phyloP scores from a whole-genome alignment of 1,140 invertebrate genomes.

The Drosophila ogumai region DNA sequence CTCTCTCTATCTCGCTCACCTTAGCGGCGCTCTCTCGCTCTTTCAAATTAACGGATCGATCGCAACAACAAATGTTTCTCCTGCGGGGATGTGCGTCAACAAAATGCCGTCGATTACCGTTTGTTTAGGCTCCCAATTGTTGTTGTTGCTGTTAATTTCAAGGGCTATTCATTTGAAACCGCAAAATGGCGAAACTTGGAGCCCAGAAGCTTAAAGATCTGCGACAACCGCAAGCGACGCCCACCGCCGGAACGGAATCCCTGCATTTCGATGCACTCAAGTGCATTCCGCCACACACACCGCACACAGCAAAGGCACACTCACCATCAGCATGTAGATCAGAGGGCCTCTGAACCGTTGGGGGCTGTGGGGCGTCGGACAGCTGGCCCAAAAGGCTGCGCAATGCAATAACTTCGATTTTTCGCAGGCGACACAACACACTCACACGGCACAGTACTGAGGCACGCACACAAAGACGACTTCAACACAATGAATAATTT shows the following conservation, averaged over 20 bases:
- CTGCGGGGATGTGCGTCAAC: conserved; percentile 49
- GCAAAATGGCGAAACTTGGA: not conserved
- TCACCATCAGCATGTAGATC: conserved; percentile 57
- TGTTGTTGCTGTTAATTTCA: conserved; percentile 46
- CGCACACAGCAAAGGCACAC: conserved; percentile 21
- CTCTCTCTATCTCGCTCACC: conserved; percentile 9
- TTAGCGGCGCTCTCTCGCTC: conserved; percentile 10
- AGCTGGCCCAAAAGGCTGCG: conserved; percentile 60
- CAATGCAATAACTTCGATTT: conserved; percentile 81
- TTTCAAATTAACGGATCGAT: conserved; percentile 76
- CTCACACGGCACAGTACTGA: conserved; percentile 32
- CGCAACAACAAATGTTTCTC: conserved; percentile 72
- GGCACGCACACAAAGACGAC: conserved; percentile 23
- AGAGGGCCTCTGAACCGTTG: conserved; percentile 15
- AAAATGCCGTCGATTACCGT: conserved; percentile 73
- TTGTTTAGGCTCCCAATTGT: conserved; percentile 23
- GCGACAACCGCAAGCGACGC: conserved; percentile 46
- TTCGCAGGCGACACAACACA: conserved; percentile 66
- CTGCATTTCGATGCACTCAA: conserved; percentile 19
- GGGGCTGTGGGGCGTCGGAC: conserved; percentile 32
- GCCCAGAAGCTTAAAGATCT: conserved; percentile 1
- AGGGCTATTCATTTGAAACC: conserved; percentile 3
- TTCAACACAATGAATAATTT: conserved; percentile 15
- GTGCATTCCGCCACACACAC: conserved; percentile 57
- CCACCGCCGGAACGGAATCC: conserved; percentile 21